Base-by-base conservation (phyloP, 2,888 invertebrate genomes). In the Nomada fabriciana region DNA sequence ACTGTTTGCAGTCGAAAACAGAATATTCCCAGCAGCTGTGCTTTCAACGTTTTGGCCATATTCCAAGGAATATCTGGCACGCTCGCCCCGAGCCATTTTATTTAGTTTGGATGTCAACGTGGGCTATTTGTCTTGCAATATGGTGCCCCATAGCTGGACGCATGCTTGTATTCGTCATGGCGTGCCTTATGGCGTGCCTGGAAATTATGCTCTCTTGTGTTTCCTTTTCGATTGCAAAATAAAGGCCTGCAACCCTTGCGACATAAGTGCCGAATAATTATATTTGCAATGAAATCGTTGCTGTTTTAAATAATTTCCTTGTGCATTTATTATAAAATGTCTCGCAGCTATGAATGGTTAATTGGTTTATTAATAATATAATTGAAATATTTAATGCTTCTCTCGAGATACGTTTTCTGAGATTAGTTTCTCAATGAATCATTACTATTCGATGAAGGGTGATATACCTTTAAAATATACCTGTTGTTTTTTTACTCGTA, bases 1-100 rank as follows among this genome's bases (percentile, higher is more conserved):
- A 68, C 47, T 36, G 75, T 78, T 68, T 61, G 78, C 68, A 61
- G 75, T 68, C 76, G 75, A 68, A 52, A 47, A 53, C 53, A 47
- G 75, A 47, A 68, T 10, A 57, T 73, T 72, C 42, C 60, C 43
- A 29, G 42, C 55, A 55, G 47, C 61, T 72, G 55, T 10, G 80
- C 80, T 80, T 80, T 79, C 61, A n/a, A 61, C 61, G 52, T 50
- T 73, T 74, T 68, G 67, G 61, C 57, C 5, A 25, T 36, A 18
- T 25, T 61, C 23, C 67, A 75, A 20, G 13, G 59, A 25, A 25
- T 63, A 73, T 25, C 57, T 15, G 64, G 43, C 64, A 60, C 53
- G 61, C 11, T 68, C 18, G 61, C 53, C 60, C 20, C 20, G 36
- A 36, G 67, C 53, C 20, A 75, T 74, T 67, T 71, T 65, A 77